phyloP scores from a whole-genome alignment of 1,140 invertebrate species.

The Megathymus violae region DNA sequence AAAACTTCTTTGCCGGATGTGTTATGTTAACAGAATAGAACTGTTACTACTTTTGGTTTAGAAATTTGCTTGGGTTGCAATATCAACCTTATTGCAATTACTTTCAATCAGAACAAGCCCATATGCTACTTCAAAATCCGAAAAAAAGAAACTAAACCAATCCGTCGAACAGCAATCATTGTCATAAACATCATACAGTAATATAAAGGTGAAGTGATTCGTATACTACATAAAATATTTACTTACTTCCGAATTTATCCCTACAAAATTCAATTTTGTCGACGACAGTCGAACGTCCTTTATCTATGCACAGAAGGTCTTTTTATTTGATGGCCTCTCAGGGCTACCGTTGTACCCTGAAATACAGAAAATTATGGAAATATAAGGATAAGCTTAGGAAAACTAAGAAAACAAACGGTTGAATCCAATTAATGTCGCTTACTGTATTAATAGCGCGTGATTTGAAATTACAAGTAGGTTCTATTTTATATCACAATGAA shows the following conservation, averaged over 20 bases:
- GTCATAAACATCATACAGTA: not conserved
- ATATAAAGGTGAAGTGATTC: conserved; percentile 27
- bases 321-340: conserved; percentile 79
- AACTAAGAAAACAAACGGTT: not conserved
- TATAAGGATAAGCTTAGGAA: conserved; percentile 60
- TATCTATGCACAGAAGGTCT: conserved; percentile 81
- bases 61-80: too few species aligned
- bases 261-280: conserved; percentile 77
- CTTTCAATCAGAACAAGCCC: too few species aligned
- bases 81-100: too few species aligned
- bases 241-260: conserved; percentile 60
- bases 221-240: conserved; percentile 54
- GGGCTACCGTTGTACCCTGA: conserved; percentile 64
- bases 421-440: too few species aligned
- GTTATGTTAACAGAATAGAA: too few species aligned
- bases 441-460: too few species aligned
- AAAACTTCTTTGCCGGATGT: too few species aligned
- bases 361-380: conserved; percentile 53
- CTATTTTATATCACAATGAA: too few species aligned
- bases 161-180: conserved; percentile 10
- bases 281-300: conserved; percentile 75
- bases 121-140: too few species aligned
- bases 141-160: not conserved
- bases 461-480: too few species aligned
- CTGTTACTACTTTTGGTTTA: too few species aligned